Evolutionary conservation across 64 coral and sea anemone species (phyloP).

Genomic region (Actinia equina): DNA sequence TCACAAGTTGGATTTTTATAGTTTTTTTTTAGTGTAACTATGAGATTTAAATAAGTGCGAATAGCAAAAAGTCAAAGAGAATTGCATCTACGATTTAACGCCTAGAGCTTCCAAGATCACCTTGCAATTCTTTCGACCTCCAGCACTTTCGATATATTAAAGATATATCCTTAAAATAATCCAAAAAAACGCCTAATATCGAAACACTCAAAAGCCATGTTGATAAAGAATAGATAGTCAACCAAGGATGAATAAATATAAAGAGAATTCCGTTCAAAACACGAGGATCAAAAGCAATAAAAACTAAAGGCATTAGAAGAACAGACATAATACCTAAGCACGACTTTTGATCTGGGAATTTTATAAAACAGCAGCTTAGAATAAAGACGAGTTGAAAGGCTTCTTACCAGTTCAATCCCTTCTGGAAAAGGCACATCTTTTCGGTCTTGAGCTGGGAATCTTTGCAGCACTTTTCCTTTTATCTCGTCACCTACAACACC

Average conservation of each 20-base stretch:
- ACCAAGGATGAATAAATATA: not conserved
- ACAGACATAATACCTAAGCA: not conserved
- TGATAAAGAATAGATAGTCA: not conserved
- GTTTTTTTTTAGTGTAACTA: not conserved
- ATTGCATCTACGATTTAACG: not conserved
- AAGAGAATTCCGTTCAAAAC: not conserved
- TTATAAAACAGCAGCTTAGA: not conserved
- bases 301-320: not conserved
- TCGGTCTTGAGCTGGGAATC: conserved; percentile 84
- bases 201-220: not conserved
- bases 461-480: conserved; percentile 84
- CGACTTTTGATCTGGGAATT: conserved; percentile 4
- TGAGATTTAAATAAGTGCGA: not conserved
- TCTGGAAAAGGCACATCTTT: conserved; percentile 97
- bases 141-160: not conserved
- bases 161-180: not conserved
- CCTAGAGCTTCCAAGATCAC: not conserved
- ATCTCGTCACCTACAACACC: conserved; percentile 68
- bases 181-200: not conserved
- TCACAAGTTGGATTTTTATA: not conserved
- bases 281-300: not conserved
- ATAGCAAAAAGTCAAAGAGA: not conserved
- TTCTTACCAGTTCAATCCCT: conserved; percentile 87
- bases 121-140: not conserved
- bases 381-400: not conserved